Conservation (phyloP, 2,113 vertebrate species). For the Callocephalon fimbriatum region DNA sequence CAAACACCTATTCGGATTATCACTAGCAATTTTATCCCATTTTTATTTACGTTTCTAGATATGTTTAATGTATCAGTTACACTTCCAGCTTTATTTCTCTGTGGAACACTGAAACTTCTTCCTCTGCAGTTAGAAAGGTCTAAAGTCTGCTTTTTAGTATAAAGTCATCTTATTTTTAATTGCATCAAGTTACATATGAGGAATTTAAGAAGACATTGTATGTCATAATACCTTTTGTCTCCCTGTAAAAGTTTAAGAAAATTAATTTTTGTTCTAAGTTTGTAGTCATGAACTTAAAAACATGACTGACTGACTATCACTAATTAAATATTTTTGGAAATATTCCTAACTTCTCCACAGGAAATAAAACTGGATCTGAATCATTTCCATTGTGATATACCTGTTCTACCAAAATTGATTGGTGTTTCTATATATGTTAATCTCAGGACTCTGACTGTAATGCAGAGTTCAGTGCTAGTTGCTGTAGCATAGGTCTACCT, state of each 20-base stretch:
- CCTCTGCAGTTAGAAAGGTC: background rate
- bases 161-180: background rate
- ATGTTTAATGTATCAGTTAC: background rate
- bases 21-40: background rate
- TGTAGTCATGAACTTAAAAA: background rate
- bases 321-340: background rate
- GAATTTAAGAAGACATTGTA: background rate
- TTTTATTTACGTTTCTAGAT: background rate
- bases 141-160: background rate
- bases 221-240: background rate
- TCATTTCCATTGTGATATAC: background rate
- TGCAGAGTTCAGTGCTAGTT: background rate
- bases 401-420: background rate
- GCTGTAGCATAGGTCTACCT: background rate
- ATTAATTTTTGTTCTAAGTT: background rate
- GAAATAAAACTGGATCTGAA: background rate
- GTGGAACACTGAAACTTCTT: background rate
- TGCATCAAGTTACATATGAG: rapidly evolving
- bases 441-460: background rate
- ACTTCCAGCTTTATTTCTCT: background rate
- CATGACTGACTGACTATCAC: background rate
- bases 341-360: background rate
- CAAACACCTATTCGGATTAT: background rate
- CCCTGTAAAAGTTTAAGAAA: background rate
- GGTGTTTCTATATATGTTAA: background rate